Evolutionary conservation across 2,888 invertebrate genomes (phyloP), one percentile per base, ranked within the genome.

Genomic region (Esperia sulphurella): DNA sequence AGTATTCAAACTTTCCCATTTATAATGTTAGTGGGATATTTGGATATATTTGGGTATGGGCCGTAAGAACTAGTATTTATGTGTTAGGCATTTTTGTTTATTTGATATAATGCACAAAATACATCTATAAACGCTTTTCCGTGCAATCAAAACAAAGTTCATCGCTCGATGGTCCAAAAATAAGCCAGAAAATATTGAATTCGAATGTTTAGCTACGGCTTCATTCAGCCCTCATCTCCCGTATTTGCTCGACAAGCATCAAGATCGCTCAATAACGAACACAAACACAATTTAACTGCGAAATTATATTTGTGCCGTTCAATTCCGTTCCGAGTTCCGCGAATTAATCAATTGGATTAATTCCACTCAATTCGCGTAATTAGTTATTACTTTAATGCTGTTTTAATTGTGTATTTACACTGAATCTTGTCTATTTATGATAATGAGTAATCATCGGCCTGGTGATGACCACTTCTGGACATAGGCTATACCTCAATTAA

Each of bases 221-320:
- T 21, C 21, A 21, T 21, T 21, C 3, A 21, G 21, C 21, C 21
- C 21, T n/a, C 21, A 21, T 39, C 14, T 39, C 39, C 39, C 14
- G 40, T 50, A 46, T 53, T 54, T 51, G 52, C 57, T 53, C 50
- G 54, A 59, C 63, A 68, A 75, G 73, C 64, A 64, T 63, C 54
- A 49, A 38, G 45, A 61, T 59, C 13, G 59, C 58, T 65, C 61
- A 57, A 64, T 66, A 62, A 56, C 59, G 62, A 58, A 62, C 55
- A 64, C 62, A 75, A 78, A 78, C 63, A 66, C 67, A 69, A 75
- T 75, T 76, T 69, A 12, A 57, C 59, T 48, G 52, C 59, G 53
- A 71, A 76, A 76, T 75, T 73, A 71, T 70, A 74, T 76, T 73
- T 72, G 71, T 66, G 63, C 67, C 66, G 71, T 63, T 71, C 69